Evolutionary conservation across 2,888 invertebrate species (phyloP), one percentile per base, ranked within the genome.

Genomic region (Epistrophe eligans): DNA sequence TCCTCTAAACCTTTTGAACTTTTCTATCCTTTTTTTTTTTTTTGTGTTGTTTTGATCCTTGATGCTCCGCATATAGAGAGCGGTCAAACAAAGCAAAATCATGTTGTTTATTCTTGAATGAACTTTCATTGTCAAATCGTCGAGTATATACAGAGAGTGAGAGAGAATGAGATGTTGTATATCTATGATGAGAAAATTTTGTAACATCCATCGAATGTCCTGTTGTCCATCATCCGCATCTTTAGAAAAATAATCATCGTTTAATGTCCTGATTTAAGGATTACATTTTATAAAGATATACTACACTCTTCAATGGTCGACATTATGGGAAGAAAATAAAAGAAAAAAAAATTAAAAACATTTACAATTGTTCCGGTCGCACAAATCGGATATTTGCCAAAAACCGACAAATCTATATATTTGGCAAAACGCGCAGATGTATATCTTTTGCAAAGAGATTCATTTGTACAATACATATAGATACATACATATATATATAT

Each of bases 1-100:
- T 91, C 90, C 90, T 89, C 89, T 90, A 91, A 92, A 91, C 91
- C 91, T 91, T 92, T 93, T 92, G 91, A 92, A 91, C 91, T 92
- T 90, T 90, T 50, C 48, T 81, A 55, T 55, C 62, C 60, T 52
- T 66, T 45, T 50, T 66, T 62, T 38, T 73, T 43, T 45, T 0
- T 15, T 9, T 48, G n/a, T 50, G 50, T 19, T 28, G 15, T 24
- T 52, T 6, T 64, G 28, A 35, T 35, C n/a, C 48, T 48, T 13
- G 48, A 19, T 71, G 38, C 24, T 62, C 17, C 58, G 32, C 4
- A n/a, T 9, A 45, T 4, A 60, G n/a, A 71, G 57, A 66, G 57
- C 71, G 71, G 71, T 72, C 79, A 62, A 17, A 90, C 89, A 91
- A 90, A 89, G 88, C 89, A 88, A 64, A 90, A 90, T 90, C 89